Base-by-base conservation (phyloP, 2,797 vertebrate species). In the Galago senegalensis region DNA sequence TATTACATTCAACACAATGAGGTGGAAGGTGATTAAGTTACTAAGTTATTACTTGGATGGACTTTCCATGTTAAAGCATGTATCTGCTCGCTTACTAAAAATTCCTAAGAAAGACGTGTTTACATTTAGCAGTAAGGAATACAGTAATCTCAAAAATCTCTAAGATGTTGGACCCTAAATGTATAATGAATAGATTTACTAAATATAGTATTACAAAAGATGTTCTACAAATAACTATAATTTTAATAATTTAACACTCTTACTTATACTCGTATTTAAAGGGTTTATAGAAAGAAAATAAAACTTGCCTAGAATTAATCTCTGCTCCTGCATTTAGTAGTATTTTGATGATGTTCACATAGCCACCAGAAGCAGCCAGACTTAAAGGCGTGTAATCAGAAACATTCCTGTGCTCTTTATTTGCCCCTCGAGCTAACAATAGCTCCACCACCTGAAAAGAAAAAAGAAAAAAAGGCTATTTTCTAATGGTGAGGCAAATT, bases 281-380 rank as follows among this genome's bases (percentile, higher is more conserved):
- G 27, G 7, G 9, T 37, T 75, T 83, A 16, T 4, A 93, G 29
- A 85, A 18, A 94, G 81, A 95, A 75, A 96, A 90, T 37, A 37
- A 79, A 97, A 98, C 98, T 98, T 98, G 98, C 99, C 99, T 99
- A 97, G 99, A 99, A 98, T 99, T 99, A 90, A 99, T 99, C 97
- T 99, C 99, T 94, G 99, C 99, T 97, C 99, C 99, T 95, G 99
- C 99, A 98, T 99, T 99, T 87, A 99, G 97, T 93, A 99, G 95
- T 87, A 99, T 99, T 98, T 99, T 99, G 98, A 99, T 99, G 95
- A 99, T 99, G 98, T 99, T 99, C 96, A 99, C 99, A 46, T 99
- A 99, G 97, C 99, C 99, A 97, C 99, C 99, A 40, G 99, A 99
- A 89, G 99, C 99, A 17, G 99, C 99, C 31, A 99, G 98, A 96